phyloP scores from a whole-genome alignment of 2,888 invertebrate species.

The Cephus rjabovi region DNA sequence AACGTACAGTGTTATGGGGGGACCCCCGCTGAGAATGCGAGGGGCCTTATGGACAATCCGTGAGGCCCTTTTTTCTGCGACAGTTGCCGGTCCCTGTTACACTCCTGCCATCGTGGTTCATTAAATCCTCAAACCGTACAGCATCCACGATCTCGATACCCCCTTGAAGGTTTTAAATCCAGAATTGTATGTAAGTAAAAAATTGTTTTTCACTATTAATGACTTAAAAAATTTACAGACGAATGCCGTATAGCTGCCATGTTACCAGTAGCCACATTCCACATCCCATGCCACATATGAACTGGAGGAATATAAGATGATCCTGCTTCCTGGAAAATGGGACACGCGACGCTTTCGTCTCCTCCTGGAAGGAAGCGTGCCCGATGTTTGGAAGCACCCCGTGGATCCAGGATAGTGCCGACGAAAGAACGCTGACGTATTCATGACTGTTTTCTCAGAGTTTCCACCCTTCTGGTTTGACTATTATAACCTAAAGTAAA shows the following conservation, averaged over 20 bases:
- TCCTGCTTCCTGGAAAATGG: conserved; percentile 30
- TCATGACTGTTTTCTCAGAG: conserved; percentile 42
- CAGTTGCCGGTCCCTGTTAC: conserved; percentile 21
- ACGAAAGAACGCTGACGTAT: conserved; percentile 41
- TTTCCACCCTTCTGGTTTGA: not conserved
- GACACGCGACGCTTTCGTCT: conserved; percentile 45
- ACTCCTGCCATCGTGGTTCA: conserved; percentile 2
- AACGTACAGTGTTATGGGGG: conserved; percentile 12
- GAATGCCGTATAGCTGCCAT: not conserved
- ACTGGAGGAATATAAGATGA: conserved; percentile 17
- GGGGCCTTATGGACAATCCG: conserved; percentile 30
- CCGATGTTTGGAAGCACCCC: conserved; percentile 20
- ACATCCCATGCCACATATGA: not conserved
- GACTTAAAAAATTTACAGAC: not conserved
- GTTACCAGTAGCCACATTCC: not conserved
- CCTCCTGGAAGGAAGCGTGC: conserved; percentile 33
- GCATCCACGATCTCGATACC: not conserved
- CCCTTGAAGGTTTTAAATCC: conserved; percentile 2
- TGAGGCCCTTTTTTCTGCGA: conserved; percentile 50
- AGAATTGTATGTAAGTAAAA: not conserved
- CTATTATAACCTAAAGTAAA: not conserved
- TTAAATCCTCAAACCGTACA: not conserved
- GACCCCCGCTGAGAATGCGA: conserved; percentile 8
- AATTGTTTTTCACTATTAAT: not conserved
- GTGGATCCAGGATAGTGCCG: conserved; percentile 23